Evolutionary conservation across 2,888 invertebrate species (phyloP).

Genomic region (Melieria omissa): DNA sequence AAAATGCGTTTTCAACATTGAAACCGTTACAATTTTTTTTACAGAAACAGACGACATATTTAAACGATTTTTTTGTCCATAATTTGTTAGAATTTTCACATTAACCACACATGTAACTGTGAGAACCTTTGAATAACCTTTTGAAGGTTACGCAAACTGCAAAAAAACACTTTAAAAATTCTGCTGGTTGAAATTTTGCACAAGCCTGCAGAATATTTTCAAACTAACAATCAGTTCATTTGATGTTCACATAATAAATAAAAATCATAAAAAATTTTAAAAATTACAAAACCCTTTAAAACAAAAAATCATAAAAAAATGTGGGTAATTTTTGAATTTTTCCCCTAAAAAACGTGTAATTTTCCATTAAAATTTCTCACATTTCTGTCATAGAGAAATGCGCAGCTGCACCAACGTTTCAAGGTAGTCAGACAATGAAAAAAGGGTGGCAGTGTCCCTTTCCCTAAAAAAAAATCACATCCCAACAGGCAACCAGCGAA

Average conservation of each 20-base stretch:
- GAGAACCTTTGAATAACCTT: too few species aligned
- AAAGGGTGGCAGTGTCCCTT: conserved; percentile 39
- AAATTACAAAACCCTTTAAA: neutral
- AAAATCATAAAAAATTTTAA: neutral
- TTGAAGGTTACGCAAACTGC: too few species aligned
- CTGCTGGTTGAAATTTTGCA: too few species aligned
- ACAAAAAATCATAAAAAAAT: neutral
- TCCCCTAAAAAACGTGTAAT: conserved; percentile 20
- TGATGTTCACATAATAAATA: neutral
- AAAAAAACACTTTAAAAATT: too few species aligned
- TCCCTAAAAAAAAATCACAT: neutral
- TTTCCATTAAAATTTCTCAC: conserved; percentile 29
- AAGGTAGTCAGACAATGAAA: conserved; percentile 24
- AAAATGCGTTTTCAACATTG: too few species aligned
- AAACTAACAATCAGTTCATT: neutral
- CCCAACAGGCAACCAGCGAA: conserved; percentile 1
- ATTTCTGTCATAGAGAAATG: conserved; percentile 15
- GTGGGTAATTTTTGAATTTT: conserved; percentile 1
- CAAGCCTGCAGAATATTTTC: too few species aligned
- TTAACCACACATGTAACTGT: too few species aligned
- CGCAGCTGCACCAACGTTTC: conserved; percentile 9
- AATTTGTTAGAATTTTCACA: too few species aligned
- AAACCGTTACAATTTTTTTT: too few species aligned
- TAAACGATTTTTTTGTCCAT: too few species aligned
- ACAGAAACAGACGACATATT: too few species aligned